Conservation (phyloP, 1,140 invertebrate genomes). For the Medauroidea extradentata region DNA sequence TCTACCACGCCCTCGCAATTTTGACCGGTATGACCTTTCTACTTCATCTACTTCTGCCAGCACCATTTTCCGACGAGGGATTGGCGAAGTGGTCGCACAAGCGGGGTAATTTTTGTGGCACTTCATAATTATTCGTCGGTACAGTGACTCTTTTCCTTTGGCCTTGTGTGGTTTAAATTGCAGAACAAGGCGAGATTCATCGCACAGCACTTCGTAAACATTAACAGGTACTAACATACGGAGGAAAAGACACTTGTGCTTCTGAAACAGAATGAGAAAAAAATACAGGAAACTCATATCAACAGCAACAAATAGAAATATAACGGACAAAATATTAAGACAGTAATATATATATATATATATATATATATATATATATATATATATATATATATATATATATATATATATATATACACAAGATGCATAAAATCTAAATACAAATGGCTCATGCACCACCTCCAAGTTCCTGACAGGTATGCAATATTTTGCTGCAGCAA, state of each 20-base stretch:
- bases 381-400: too few species aligned
- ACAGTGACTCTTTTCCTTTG: background rate
- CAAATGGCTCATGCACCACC: too few species aligned
- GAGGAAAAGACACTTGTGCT: conserved; percentile 4
- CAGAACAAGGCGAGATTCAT: background rate
- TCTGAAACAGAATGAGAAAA: conserved; percentile 5
- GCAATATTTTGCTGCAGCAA: too few species aligned
- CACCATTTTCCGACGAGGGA: background rate
- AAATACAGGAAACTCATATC: too few species aligned
- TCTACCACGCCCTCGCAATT: background rate
- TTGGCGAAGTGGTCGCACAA: background rate
- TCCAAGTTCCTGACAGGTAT: too few species aligned
- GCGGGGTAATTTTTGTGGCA: background rate
- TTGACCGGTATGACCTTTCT: background rate
- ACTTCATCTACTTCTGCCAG: background rate
- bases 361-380: too few species aligned
- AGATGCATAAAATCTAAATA: too few species aligned
- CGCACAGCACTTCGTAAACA: conserved; percentile 1
- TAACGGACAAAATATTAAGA: too few species aligned
- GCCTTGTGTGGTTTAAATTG: background rate
- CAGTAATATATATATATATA: too few species aligned
- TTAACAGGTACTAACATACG: conserved; percentile 2
- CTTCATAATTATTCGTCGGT: background rate
- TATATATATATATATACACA: too few species aligned
- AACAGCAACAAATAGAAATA: too few species aligned